Conservation (phyloP, 2,888 invertebrate genomes). For the Lapara coniferarum region DNA sequence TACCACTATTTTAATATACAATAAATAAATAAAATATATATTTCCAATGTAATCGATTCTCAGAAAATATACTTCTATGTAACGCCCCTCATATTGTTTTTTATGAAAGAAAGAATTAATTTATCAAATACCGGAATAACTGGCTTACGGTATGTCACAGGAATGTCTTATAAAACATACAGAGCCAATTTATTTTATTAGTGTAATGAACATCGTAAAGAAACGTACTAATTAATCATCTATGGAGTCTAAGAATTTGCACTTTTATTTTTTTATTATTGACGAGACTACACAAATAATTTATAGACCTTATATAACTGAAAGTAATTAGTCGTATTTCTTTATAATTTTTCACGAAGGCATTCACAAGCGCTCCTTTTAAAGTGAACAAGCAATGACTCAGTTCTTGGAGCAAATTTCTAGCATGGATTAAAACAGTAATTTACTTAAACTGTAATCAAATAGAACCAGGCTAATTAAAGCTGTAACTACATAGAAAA, state of each 20-base stretch:
- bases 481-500: background rate
- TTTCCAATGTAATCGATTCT: too few relatives aligned
- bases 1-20: too few relatives aligned
- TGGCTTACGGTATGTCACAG: too few relatives aligned
- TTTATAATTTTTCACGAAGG: background rate
- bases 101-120: too few relatives aligned
- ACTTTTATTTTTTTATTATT: background rate
- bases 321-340: background rate
- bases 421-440: background rate
- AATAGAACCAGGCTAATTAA: background rate
- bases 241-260: background rate
- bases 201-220: too few relatives aligned
- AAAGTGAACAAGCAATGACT: conserved; percentile 8
- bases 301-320: background rate
- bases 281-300: background rate
- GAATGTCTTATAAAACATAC: too few relatives aligned
- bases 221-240: too few relatives aligned
- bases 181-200: too few relatives aligned
- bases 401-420: background rate
- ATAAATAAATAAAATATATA: too few relatives aligned
- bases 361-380: background rate
- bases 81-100: too few relatives aligned
- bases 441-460: conserved; percentile 1
- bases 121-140: too few relatives aligned
- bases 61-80: too few relatives aligned